These are phyloP conservation scores for Climacteris rufus DNA, from an alignment of 2,113 vertebrate species.

Conservation along the genomic window DNA sequence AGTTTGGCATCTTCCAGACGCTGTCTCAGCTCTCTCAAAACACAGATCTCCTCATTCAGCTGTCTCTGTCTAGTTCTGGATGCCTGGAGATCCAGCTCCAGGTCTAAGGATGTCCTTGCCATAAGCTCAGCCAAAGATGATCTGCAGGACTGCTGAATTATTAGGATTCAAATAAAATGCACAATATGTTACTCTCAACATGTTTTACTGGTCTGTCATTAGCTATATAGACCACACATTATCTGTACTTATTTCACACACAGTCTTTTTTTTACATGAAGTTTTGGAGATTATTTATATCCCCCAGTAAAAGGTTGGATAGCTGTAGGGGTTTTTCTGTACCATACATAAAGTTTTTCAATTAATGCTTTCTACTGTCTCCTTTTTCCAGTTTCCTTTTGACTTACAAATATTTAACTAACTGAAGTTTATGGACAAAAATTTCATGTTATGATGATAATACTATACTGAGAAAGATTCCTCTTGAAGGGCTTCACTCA, in stretches of 20 bases:
- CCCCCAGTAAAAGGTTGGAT: background rate
- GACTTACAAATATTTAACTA: background rate
- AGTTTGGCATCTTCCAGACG: conserved; percentile 88
- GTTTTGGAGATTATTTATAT: background rate
- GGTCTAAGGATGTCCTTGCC: conserved; percentile 93
- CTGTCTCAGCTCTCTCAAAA: conserved; percentile 88
- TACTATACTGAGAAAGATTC: background rate
- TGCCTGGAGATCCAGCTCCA: conserved; percentile 99
- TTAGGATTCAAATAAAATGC: background rate
- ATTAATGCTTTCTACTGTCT: background rate
- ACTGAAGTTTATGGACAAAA: background rate
- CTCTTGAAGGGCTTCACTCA: background rate
- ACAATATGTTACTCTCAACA: background rate
- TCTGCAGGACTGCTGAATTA: conserved; percentile 84
- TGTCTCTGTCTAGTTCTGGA: conserved; percentile 92
- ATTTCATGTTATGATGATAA: background rate
- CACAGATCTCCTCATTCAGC: conserved; percentile 90
- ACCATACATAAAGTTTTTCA: background rate
- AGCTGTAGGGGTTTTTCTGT: background rate
- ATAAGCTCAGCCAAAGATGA: conserved; percentile 91
- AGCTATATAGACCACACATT: background rate
- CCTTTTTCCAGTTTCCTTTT: background rate
- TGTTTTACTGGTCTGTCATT: background rate
- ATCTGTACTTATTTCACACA: background rate
- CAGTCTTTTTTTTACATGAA: background rate